Conservation (phyloP, 2,113 vertebrate genomes). For the Butastur rufipennis region DNA sequence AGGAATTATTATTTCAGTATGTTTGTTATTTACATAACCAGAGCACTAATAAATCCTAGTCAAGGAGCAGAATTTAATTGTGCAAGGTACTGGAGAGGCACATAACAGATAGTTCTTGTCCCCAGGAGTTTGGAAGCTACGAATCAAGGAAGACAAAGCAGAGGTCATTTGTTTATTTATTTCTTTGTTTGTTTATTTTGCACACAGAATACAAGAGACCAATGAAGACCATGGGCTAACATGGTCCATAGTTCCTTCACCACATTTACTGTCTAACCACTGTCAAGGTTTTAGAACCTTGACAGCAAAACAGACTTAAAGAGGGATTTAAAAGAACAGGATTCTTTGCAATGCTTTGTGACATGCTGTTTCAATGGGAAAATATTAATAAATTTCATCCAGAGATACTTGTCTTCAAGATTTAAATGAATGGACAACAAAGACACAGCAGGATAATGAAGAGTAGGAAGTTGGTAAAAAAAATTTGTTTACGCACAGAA, state of each 20-base stretch:
- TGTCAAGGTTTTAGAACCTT: background rate
- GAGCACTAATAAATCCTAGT: background rate
- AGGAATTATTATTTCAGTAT: background rate
- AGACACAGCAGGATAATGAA: background rate
- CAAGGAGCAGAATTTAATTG: background rate
- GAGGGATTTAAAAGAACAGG: background rate
- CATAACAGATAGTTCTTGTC: background rate
- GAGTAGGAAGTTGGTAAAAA: background rate
- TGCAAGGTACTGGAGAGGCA: background rate
- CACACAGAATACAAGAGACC: background rate
- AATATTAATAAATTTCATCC: background rate
- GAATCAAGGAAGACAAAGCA: background rate
- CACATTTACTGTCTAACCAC: background rate
- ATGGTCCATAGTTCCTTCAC: background rate
- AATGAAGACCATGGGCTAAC: background rate
- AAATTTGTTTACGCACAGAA: fast-evolving
- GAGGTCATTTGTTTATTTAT: background rate
- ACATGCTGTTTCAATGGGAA: background rate
- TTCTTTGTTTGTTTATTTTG: background rate
- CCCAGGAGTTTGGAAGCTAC: background rate
- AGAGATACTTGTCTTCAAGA: background rate
- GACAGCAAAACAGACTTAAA: background rate
- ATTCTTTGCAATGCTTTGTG: background rate
- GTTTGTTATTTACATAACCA: background rate
- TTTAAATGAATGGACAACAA: background rate